Evolutionary conservation across 2,113 vertebrate species (phyloP).

Genomic region (Lepus europaeus): DNA sequence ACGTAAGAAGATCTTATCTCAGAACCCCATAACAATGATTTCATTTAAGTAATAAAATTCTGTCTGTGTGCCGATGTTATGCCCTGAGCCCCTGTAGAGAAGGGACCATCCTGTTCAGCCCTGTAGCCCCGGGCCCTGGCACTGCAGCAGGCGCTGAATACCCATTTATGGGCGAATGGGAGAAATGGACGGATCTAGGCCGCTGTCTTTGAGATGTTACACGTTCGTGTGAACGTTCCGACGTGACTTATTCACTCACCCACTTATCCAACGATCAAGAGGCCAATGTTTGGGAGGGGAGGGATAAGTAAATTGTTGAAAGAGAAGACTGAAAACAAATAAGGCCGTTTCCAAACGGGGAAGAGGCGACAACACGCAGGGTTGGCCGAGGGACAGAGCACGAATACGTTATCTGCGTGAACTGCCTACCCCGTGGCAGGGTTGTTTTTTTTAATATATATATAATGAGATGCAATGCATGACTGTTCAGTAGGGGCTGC

Average conservation of each 20-base stretch:
- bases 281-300: neutral
- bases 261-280: slow-evolving; percentile 23
- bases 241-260: neutral
- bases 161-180: neutral
- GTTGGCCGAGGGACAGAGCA: neutral
- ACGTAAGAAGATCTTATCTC: neutral
- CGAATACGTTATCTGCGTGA: neutral
- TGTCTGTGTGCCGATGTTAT: neutral
- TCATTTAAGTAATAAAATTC: neutral
- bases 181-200: neutral
- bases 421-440: too few species aligned
- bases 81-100: neutral
- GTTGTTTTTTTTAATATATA: neutral
- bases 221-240: neutral
- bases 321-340: neutral
- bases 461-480: neutral
- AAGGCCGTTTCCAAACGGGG: neutral
- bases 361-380: slow-evolving; percentile 11
- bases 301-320: neutral
- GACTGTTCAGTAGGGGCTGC: neutral
- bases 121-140: neutral
- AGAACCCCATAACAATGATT: neutral
- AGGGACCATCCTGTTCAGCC: neutral
- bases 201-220: neutral
- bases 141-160: neutral